These are phyloP conservation scores for Toxotes lorentzi DNA, from an alignment of 2,797 vertebrate genomes.

Conservation along the genomic window DNA sequence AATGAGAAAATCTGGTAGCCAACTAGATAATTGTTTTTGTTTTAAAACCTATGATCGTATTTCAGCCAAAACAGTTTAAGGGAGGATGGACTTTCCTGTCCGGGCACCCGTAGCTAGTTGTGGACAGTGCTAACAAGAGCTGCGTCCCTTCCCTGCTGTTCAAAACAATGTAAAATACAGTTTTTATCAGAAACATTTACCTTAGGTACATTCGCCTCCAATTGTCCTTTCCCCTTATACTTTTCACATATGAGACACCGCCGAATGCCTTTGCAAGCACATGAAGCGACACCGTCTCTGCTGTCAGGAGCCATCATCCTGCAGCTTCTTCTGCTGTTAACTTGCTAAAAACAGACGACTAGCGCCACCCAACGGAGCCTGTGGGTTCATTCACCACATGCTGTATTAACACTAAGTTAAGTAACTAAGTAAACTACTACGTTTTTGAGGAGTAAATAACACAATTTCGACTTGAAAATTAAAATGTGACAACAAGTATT, in stretches of 20 bases:
- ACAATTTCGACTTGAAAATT: background rate
- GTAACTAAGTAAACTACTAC: too few relatives aligned
- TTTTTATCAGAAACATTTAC: slow-evolving; percentile 33
- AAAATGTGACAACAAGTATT: too few relatives aligned
- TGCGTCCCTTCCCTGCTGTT: background rate
- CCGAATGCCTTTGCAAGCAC: slow-evolving; percentile 77
- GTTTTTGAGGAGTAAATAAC: background rate
- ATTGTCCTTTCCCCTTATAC: background rate
- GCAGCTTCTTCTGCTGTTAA: slow-evolving; percentile 3
- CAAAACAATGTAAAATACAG: accelerated
- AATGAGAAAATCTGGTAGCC: background rate
- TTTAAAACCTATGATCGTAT: background rate
- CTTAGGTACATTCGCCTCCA: slow-evolving; percentile 20
- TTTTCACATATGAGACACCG: slow-evolving; percentile 72
- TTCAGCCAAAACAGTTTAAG: background rate
- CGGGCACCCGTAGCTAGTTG: slow-evolving; percentile 43
- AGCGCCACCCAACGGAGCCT: slow-evolving; percentile 35
- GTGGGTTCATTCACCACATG: accelerated
- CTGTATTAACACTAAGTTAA: background rate
- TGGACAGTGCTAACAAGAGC: background rate
- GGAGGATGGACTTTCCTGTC: background rate
- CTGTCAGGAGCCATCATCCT: slow-evolving; percentile 28
- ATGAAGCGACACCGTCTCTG: accelerated
- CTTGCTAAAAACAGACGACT: accelerated
- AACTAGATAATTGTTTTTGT: background rate